Conservation (phyloP, 2,113 vertebrate species). For the Psilopogon haemacephalus region DNA sequence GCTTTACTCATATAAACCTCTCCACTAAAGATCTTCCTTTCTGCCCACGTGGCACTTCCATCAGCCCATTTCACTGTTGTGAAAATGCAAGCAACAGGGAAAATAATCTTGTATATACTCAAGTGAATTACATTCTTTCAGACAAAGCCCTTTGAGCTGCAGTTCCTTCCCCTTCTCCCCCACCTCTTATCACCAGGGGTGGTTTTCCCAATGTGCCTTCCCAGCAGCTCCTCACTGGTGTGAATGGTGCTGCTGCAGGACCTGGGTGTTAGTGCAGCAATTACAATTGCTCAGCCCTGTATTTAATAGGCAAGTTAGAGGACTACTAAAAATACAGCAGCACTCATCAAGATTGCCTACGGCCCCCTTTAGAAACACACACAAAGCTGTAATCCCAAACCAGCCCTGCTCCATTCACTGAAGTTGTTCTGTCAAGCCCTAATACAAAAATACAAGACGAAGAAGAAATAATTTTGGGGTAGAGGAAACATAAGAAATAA, state of each 20-base stretch:
- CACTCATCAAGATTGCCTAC: constrained; percentile 5
- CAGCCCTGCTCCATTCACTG: neutral
- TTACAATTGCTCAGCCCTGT: constrained; percentile 45
- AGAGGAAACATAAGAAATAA: neutral
- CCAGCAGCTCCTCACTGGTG: constrained; percentile 16
- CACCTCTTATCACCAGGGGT: neutral
- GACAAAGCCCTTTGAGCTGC: constrained; percentile 19
- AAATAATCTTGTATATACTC: neutral
- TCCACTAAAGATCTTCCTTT: neutral
- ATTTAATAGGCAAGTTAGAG: constrained; percentile 52
- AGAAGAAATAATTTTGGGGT: neutral
- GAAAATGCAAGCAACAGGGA: constrained; percentile 15
- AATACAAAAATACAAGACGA: neutral
- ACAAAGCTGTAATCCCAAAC: neutral
- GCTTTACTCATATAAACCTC: neutral
- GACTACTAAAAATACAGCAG: constrained; percentile 52
- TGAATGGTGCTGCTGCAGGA: constrained; percentile 23
- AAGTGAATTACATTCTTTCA: neutral
- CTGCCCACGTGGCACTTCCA: neutral
- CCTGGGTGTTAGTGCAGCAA: constrained; percentile 23
- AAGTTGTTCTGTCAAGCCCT: neutral
- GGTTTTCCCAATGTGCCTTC: constrained; percentile 51
- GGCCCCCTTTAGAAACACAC: constrained; percentile 17
- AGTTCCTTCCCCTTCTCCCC: neutral
- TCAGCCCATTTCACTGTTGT: neutral